Conservation (phyloP, 2,888 invertebrate species). For the Rhingia rostrata region DNA sequence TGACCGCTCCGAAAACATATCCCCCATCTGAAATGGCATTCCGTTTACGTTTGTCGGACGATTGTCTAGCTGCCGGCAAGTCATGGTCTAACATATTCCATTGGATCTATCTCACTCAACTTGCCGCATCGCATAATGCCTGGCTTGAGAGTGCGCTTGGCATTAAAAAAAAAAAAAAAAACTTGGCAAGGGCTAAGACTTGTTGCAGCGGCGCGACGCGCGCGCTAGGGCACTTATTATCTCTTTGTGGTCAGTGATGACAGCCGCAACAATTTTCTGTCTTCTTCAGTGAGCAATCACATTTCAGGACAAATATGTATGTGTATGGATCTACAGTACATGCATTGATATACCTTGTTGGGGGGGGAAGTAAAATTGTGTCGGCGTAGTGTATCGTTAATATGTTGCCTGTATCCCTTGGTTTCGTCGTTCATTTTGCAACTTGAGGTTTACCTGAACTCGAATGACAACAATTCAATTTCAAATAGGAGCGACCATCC, state of each 20-base stretch:
- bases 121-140: slow-evolving; percentile 26
- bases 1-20: slow-evolving; percentile 29
- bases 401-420: not conserved
- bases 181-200: slow-evolving; percentile 38
- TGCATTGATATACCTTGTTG: slow-evolving; percentile 23
- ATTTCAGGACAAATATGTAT: slow-evolving; percentile 39
- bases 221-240: slow-evolving; percentile 68
- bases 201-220: slow-evolving; percentile 12
- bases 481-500: too few relatives aligned
- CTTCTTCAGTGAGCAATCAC: slow-evolving; percentile 73
- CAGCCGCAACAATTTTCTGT: slow-evolving; percentile 74
- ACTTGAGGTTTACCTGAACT: too few relatives aligned
- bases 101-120: slow-evolving; percentile 71
- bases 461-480: too few relatives aligned
- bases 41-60: slow-evolving; percentile 64
- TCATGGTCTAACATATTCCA: slow-evolving; percentile 68
- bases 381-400: slow-evolving; percentile 19
- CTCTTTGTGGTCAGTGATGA: slow-evolving; percentile 74
- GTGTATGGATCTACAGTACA: too few relatives aligned
- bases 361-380: slow-evolving; percentile 56
- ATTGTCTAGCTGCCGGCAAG: slow-evolving; percentile 67
- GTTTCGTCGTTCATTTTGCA: too few relatives aligned
- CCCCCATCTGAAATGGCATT: slow-evolving; percentile 58
- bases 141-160: slow-evolving; percentile 13
- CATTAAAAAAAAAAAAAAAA: slow-evolving; percentile 35